phyloP scores from a whole-genome alignment of 2,888 invertebrate species.

The Orthosia gothica region DNA sequence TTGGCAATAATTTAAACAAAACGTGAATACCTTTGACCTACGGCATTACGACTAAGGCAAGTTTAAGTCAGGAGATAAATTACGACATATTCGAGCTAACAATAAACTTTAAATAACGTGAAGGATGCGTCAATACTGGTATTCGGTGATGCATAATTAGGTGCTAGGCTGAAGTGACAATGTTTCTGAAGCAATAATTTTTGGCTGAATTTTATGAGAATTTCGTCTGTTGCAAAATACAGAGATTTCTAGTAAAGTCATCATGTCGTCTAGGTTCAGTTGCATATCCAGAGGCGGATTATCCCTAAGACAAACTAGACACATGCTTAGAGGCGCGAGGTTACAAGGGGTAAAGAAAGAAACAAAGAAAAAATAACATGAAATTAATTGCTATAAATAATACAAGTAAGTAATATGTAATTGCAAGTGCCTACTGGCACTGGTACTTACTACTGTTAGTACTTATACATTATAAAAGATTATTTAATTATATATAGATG shows the following conservation, averaged over 20 bases:
- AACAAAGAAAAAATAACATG: too few relatives aligned
- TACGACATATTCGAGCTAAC: conserved; percentile 64
- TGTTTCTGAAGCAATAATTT: conserved; percentile 10
- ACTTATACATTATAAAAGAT: too few relatives aligned
- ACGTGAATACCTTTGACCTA: conserved; percentile 86
- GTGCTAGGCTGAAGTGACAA: conserved; percentile 32
- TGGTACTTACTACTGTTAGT: too few relatives aligned
- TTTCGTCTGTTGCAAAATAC: neutral
- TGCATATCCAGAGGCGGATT: too few relatives aligned
- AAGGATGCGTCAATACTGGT: conserved; percentile 51
- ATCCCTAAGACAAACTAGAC: too few relatives aligned
- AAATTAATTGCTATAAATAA: too few relatives aligned
- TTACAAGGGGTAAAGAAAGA: too few relatives aligned
- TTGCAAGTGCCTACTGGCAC: too few relatives aligned
- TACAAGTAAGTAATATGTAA: too few relatives aligned
- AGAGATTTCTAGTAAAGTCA: neutral
- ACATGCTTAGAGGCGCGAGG: too few relatives aligned
- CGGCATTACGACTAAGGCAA: conserved; percentile 66
- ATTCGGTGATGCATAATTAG: conserved; percentile 47
- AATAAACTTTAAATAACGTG: conserved; percentile 55
- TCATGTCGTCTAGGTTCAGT: neutral
- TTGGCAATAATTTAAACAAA: conserved; percentile 82
- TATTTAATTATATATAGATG: too few relatives aligned
- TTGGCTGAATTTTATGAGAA: conserved; percentile 7
- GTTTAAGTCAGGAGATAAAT: conserved; percentile 61